These are phyloP conservation scores for Drosophila kurseongensis DNA, from an alignment of 1,140 invertebrate genomes.

Conservation along the genomic window DNA sequence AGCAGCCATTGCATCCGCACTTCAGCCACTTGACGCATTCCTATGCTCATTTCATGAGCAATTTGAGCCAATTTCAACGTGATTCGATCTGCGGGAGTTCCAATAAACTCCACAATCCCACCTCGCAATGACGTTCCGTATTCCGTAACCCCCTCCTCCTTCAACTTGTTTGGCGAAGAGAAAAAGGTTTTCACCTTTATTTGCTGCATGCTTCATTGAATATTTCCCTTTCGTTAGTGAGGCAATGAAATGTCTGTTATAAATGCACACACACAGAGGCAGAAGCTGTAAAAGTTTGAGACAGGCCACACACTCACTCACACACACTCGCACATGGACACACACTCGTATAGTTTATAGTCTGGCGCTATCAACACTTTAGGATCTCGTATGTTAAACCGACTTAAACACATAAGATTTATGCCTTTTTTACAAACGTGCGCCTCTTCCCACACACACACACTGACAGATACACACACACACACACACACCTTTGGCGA, in stretches of 20 bases:
- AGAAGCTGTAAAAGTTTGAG: conserved; percentile 31
- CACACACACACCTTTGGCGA: conserved; percentile 7
- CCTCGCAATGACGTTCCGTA: conserved; percentile 29
- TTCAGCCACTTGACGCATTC: background rate
- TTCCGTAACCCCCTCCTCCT: background rate
- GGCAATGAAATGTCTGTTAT: conserved; percentile 69
- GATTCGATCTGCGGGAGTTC: background rate
- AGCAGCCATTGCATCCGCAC: too few relatives aligned
- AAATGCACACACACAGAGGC: conserved; percentile 40
- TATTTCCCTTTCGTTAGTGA: conserved; percentile 70
- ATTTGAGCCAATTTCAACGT: background rate
- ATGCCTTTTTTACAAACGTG: conserved; percentile 59
- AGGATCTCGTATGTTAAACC: conserved; percentile 69
- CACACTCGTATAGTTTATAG: conserved; percentile 60
- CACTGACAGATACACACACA: background rate
- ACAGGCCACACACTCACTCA: conserved; percentile 2
- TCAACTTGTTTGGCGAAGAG: conserved; percentile 23
- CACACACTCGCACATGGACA: conserved; percentile 20
- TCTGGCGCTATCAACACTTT: conserved; percentile 68
- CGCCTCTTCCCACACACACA: conserved; percentile 20
- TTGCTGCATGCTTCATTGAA: conserved; percentile 68
- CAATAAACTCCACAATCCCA: conserved; percentile 12
- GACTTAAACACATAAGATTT: conserved; percentile 69
- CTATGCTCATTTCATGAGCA: background rate
- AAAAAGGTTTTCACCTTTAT: conserved; percentile 70